Evolutionary conservation across 2,797 vertebrate genomes (phyloP).

Genomic region (Scomberomorus guttatus): DNA sequence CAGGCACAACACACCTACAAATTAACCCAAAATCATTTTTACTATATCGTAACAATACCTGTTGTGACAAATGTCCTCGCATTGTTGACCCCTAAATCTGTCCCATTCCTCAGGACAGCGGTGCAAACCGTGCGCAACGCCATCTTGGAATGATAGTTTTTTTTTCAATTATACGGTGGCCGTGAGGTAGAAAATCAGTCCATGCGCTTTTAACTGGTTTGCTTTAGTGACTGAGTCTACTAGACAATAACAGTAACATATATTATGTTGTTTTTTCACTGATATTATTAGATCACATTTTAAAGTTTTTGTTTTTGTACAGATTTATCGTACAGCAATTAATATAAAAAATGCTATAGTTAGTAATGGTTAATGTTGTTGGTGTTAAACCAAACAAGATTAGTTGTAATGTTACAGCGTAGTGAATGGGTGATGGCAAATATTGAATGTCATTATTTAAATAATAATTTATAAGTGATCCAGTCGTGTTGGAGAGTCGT

Average conservation of each 20-base stretch:
- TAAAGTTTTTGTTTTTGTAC: neutral
- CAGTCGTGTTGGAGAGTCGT: neutral
- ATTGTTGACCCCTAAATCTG: slow-evolving; percentile 75
- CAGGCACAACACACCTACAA: accelerated
- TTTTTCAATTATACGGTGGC: slow-evolving; percentile 52
- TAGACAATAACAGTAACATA: neutral
- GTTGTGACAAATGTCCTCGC: slow-evolving; percentile 72
- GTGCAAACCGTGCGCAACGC: slow-evolving; percentile 73
- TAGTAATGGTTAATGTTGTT: neutral
- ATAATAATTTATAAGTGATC: too few species aligned
- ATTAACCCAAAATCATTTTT: neutral
- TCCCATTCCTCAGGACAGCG: slow-evolving; percentile 40
- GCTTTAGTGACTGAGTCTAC: neutral
- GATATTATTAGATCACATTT: neutral
- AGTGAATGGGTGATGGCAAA: neutral
- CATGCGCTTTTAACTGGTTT: accelerated
- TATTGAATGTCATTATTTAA: too few species aligned
- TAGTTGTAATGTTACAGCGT: neutral
- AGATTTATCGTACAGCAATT: accelerated
- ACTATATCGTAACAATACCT: slow-evolving; percentile 64
- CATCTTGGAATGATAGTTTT: slow-evolving; percentile 75
- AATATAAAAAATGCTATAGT: neutral
- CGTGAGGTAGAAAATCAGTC: neutral
- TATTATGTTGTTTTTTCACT: accelerated
- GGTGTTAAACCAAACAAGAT: neutral